Conservation (phyloP, 2,113 vertebrate species). For the Marcusenius ussheri region DNA sequence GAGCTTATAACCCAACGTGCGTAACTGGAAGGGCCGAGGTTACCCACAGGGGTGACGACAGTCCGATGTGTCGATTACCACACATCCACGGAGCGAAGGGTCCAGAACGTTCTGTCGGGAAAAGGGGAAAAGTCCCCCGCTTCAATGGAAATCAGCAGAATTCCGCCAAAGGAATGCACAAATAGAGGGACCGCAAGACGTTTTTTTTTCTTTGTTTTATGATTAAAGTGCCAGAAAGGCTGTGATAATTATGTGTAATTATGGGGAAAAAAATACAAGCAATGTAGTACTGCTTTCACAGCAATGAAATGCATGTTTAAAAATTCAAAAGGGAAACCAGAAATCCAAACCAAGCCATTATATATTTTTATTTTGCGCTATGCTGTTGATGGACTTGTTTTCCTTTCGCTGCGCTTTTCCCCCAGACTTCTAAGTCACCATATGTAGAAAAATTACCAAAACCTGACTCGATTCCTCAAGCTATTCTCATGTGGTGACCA, state of each 20-base stretch:
- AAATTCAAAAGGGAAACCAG: slow-evolving; percentile 5
- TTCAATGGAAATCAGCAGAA: slow-evolving; percentile 4
- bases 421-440: neutral
- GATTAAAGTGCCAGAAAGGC: slow-evolving; percentile 25
- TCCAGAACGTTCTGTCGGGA: slow-evolving; percentile 1
- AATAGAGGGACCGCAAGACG: slow-evolving; percentile 18
- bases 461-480: neutral
- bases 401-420: neutral
- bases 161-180: slow-evolving; percentile 16
- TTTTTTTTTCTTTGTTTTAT: neutral
- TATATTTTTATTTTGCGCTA: neutral
- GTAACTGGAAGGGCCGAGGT: neutral
- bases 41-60: neutral
- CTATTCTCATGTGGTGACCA: slow-evolving; percentile 1
- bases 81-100: slow-evolving; percentile 11
- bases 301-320: slow-evolving; percentile 8
- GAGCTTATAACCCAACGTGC: neutral
- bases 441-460: neutral
- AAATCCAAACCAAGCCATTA: neutral
- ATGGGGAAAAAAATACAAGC: neutral
- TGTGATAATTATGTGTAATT: slow-evolving; percentile 29
- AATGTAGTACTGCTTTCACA: slow-evolving; percentile 2
- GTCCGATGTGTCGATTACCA: slow-evolving; percentile 1
- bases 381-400: neutral
- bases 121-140: slow-evolving; percentile 4